Conservation (phyloP, 2,888 invertebrate species). For the Galeopsomyia nigrocyanea region DNA sequence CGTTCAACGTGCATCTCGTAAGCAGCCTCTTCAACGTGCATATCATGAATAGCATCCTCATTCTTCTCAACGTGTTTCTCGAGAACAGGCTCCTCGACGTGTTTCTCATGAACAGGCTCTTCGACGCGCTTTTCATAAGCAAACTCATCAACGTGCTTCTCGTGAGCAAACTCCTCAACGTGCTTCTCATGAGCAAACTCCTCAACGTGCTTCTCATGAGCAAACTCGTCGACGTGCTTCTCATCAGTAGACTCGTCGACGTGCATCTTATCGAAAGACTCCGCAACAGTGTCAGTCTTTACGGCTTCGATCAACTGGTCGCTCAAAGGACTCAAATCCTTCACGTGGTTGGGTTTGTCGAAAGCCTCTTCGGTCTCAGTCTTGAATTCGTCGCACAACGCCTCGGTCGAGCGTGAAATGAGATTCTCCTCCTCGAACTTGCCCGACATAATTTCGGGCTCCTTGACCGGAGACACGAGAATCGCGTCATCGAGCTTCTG, state of each 20-base stretch:
- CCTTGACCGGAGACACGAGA: slow-evolving; percentile 49
- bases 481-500: slow-evolving; percentile 40
- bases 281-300: background rate
- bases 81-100: no score
- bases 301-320: background rate
- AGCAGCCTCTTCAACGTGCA: background rate
- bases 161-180: background rate
- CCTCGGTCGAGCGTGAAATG: background rate
- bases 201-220: background rate
- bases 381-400: background rate
- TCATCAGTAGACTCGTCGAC: background rate
- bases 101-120: no score
- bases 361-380: slow-evolving; percentile 13
- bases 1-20: background rate
- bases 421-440: slow-evolving; percentile 43
- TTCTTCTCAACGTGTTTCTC: no score
- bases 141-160: no score
- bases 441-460: slow-evolving; percentile 40
- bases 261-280: background rate
- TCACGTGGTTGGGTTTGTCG: slow-evolving; percentile 9
- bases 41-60: background rate
- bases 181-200: background rate
- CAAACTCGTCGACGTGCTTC: background rate
- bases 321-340: slow-evolving; percentile 3
- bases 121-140: no score